Evolutionary conservation across 2,113 vertebrate genomes (phyloP).

Genomic region (Epinephelus fuscoguttatus): DNA sequence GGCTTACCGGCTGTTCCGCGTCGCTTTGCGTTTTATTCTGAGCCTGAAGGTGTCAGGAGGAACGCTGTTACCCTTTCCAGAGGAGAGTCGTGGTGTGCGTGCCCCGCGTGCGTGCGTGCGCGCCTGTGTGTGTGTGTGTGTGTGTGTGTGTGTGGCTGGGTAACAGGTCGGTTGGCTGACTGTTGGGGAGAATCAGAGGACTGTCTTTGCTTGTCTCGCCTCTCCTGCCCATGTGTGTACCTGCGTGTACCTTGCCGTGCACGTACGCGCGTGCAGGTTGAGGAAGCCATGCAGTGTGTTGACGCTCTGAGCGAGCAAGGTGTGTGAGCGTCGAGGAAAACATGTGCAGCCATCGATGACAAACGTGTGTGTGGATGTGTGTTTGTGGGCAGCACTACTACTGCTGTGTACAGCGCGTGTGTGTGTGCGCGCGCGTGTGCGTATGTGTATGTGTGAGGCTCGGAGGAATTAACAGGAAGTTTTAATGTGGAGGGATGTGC

Average conservation of each 20-base stretch:
- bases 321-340: constrained; percentile 73
- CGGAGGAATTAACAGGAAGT: constrained; percentile 69
- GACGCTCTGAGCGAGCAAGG: constrained; percentile 42
- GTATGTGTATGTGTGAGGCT: constrained; percentile 27
- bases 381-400: constrained; percentile 15
- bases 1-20: constrained; percentile 42
- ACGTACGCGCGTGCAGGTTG: constrained; percentile 25
- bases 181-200: not conserved
- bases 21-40: constrained; percentile 65
- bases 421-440: constrained; percentile 22
- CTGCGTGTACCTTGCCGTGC: constrained; percentile 14
- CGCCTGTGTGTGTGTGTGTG: not conserved
- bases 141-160: constrained; percentile 6
- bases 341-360: constrained; percentile 68
- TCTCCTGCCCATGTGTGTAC: not conserved
- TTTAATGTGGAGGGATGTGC: constrained; percentile 59
- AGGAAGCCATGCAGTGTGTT: constrained; percentile 62
- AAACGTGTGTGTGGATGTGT: constrained; percentile 39
- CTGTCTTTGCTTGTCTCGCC: not conserved
- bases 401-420: constrained; percentile 18
- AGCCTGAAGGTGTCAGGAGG: constrained; percentile 78
- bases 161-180: constrained; percentile 19
- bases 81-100: constrained; percentile 66
- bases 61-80: constrained; percentile 71
- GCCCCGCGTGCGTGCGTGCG: not conserved